Evolutionary conservation across 2,888 invertebrate genomes (phyloP).

Genomic region (Mesochorus sp.): DNA sequence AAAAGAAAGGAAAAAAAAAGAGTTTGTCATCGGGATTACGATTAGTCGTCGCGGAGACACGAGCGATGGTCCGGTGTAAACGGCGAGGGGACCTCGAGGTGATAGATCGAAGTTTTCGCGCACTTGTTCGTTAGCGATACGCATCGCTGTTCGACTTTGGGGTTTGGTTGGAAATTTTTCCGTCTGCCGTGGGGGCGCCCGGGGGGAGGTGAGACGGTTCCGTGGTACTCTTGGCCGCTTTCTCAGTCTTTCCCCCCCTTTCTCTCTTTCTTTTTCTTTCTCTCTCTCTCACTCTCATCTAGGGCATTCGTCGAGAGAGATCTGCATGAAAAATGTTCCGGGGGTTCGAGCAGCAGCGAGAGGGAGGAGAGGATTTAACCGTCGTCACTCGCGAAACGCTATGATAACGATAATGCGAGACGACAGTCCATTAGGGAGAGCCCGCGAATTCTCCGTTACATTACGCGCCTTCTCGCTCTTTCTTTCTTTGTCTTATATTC

Average conservation of each 20-base stretch:
- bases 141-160: slow-evolving; percentile 50
- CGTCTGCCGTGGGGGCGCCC: slow-evolving; percentile 7
- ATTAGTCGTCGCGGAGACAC: slow-evolving; percentile 36
- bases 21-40: slow-evolving; percentile 55
- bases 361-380: slow-evolving; percentile 68
- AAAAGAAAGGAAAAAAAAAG: slow-evolving; percentile 25
- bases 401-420: slow-evolving; percentile 74
- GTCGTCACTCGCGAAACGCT: slow-evolving; percentile 72
- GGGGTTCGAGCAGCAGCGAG: slow-evolving; percentile 11
- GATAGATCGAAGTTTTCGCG: slow-evolving; percentile 60
- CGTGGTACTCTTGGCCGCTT: slow-evolving; percentile 2
- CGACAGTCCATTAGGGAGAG: slow-evolving; percentile 73
- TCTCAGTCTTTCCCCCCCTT: slow-evolving; percentile 2
- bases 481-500: slow-evolving; percentile 11
- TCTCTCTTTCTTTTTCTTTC: background rate
- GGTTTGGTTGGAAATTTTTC: slow-evolving; percentile 39
- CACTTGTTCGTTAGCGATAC: slow-evolving; percentile 60
- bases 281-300: background rate
- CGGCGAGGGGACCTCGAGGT: slow-evolving; percentile 11
- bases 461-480: slow-evolving; percentile 4
- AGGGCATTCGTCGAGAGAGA: too few species aligned
- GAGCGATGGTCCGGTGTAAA: background rate
- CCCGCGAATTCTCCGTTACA: slow-evolving; percentile 56
- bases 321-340: slow-evolving; percentile 69
- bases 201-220: too few species aligned